Evolutionary conservation across 1,140 invertebrate species (phyloP).

Genomic region (Drosophila rhopaloa): DNA sequence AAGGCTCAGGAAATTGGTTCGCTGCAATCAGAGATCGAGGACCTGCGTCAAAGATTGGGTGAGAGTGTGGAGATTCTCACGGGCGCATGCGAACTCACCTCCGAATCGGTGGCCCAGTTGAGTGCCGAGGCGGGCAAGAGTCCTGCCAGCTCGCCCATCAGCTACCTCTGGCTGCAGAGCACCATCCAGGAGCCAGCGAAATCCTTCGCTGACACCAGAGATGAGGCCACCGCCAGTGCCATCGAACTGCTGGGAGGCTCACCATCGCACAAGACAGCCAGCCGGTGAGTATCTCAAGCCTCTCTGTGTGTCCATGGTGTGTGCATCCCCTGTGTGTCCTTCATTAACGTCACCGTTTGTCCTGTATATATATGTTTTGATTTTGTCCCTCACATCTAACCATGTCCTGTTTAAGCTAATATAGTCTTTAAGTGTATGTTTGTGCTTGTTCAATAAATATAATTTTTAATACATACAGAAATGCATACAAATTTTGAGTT

Average conservation of each 20-base stretch:
- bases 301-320: slow-evolving; percentile 23
- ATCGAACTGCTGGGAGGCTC: slow-evolving; percentile 51
- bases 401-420: slow-evolving; percentile 17
- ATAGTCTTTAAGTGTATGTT: slow-evolving; percentile 34
- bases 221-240: slow-evolving; percentile 43
- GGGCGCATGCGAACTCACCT: slow-evolving; percentile 70
- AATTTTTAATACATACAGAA: slow-evolving; percentile 1
- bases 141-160: slow-evolving; percentile 84
- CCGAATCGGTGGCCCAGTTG: slow-evolving; percentile 52
- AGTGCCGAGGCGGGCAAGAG: slow-evolving; percentile 61
- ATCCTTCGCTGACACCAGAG: slow-evolving; percentile 31
- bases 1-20: slow-evolving; percentile 86
- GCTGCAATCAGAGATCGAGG: slow-evolving; percentile 85
- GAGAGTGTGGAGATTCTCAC: slow-evolving; percentile 81
- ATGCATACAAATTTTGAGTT: background rate
- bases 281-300: slow-evolving; percentile 66
- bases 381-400: slow-evolving; percentile 11
- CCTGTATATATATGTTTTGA: slow-evolving; percentile 15
- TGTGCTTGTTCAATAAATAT: slow-evolving; percentile 40
- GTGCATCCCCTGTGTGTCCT: slow-evolving; percentile 11
- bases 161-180: slow-evolving; percentile 85
- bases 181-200: slow-evolving; percentile 84
- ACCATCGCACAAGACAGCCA: slow-evolving; percentile 60
- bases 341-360: slow-evolving; percentile 1
- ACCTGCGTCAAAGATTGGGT: slow-evolving; percentile 74